Percentiles rank a stretch among this genome's conserved stretches.
phyloP scores from a whole-genome alignment of 2,113 vertebrate species.

The Lycaon pictus region DNA sequence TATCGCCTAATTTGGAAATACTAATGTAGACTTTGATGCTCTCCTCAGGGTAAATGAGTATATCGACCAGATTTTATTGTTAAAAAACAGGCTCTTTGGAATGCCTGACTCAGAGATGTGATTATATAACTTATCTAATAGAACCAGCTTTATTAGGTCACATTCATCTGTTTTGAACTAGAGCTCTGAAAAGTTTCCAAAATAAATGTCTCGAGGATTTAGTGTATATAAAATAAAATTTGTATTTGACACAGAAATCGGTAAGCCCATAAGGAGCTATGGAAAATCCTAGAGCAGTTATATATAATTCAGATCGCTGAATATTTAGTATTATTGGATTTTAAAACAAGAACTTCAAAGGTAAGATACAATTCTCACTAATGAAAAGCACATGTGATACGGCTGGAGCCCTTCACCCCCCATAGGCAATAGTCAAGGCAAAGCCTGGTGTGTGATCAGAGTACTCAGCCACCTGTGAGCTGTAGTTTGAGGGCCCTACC shows the following conservation, averaged over 20 bases:
- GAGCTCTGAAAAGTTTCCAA: slow-evolving; percentile 56
- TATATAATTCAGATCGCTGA: slow-evolving; percentile 64
- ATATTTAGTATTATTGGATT: slow-evolving; percentile 77
- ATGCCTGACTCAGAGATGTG: slow-evolving; percentile 52
- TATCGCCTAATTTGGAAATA: slow-evolving; percentile 28
- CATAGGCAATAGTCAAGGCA: slow-evolving; percentile 31
- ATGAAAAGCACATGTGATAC: slow-evolving; percentile 74
- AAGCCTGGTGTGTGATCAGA: slow-evolving; percentile 43
- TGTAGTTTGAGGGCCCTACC: not conserved
- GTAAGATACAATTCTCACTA: slow-evolving; percentile 72
- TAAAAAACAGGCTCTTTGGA: slow-evolving; percentile 55
- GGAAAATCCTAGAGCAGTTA: slow-evolving; percentile 63
- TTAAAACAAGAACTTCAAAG: slow-evolving; percentile 81
- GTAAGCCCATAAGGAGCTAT: slow-evolving; percentile 57
- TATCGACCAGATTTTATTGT: slow-evolving; percentile 57
- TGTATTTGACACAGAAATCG: slow-evolving; percentile 65
- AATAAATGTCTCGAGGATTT: slow-evolving; percentile 70
- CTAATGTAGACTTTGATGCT: not conserved
- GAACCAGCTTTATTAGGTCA: slow-evolving; percentile 28
- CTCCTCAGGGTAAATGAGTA: not conserved
- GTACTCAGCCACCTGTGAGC: slow-evolving; percentile 47
- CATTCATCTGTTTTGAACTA: slow-evolving; percentile 70
- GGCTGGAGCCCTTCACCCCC: not conserved
- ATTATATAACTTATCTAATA: slow-evolving; percentile 60
- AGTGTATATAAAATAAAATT: slow-evolving; percentile 69